Base-by-base conservation (phyloP, 2,888 invertebrate species). In the Cryptophagus acutangulus region DNA sequence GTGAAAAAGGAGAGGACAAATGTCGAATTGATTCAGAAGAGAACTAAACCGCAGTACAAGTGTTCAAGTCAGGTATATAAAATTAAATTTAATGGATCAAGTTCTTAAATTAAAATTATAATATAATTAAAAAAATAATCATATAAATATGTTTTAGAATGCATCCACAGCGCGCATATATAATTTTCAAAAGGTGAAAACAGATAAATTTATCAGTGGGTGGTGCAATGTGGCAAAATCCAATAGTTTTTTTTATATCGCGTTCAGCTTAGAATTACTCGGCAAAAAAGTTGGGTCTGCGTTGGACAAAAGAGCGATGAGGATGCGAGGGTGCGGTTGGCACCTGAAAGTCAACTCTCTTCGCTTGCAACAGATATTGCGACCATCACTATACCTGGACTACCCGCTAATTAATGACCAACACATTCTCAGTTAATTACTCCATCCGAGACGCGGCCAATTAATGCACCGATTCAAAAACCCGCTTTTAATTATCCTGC, bases 381-480 rank as follows among this genome's bases (percentile, higher is more conserved):
- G 26, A 26, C 26, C 26, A 31, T 31, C 31, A 46, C n/a, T 54
- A 52, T 59, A 60, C 57, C 57, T 58, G 57, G 46, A 39, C 45
- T n/a, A 51, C 38, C 42, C 38, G 57, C 58, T 64, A 64, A 64
- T 64, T 64, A 63, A 62, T 61, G 62, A 61, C 60, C 60, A 58
- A 62, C 63, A 62, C 61, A 62, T 62, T 63, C 59, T 52, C 53
- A 58, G 61, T 62, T 64, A 64, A 64, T 64, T 64, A 64, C 62
- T 63, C 54, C 54, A 59, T 61, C 59, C 51, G 55, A 41, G 58
- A 57, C 54, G 53, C 58, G 62, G 54, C 63, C 64, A 66, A 66
- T 67, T 67, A 66, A 66, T 62, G 63, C 58, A 46, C 46, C 58
- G 61, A 64, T 64, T 61, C 63, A 60, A 57, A 55, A 57, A 59